Evolutionary conservation across 1,140 invertebrate genomes (phyloP).

Genomic region (Calephelis virginiensis): DNA sequence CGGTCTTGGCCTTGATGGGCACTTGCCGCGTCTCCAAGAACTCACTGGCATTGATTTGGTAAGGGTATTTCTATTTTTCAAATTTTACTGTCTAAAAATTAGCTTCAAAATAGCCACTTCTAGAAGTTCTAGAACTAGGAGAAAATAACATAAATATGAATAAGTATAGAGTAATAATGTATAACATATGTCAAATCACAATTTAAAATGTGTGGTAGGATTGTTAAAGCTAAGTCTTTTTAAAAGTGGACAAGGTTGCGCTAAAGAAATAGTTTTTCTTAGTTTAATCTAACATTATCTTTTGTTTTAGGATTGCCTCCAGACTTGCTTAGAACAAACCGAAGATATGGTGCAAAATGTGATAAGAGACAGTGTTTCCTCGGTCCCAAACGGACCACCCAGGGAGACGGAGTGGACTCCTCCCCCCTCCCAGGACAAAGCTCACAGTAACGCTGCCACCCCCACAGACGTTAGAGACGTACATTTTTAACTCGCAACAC

Average conservation of each 20-base stretch:
- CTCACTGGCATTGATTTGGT: conserved; percentile 90
- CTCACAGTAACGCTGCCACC: conserved; percentile 85
- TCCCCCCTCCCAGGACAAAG: conserved; percentile 79
- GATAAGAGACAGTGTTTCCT: conserved; percentile 61
- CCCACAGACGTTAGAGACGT: conserved; percentile 89
- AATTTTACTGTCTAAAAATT: too few relatives aligned
- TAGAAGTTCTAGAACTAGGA: too few relatives aligned
- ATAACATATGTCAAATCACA: too few relatives aligned
- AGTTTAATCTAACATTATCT: conserved; percentile 11
- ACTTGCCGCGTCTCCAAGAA: conserved; percentile 82
- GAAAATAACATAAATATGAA: too few relatives aligned
- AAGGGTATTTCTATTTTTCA: conserved; percentile 43
- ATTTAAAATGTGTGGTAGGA: too few relatives aligned
- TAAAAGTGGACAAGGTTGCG: too few relatives aligned
- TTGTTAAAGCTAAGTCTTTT: too few relatives aligned
- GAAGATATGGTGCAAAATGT: conserved; percentile 84
- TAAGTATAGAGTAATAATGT: too few relatives aligned
- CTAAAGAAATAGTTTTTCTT: neutral
- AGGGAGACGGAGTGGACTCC: conserved; percentile 82
- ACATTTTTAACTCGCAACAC: conserved; percentile 78
- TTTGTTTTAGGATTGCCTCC: conserved; percentile 83
- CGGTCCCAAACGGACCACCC: conserved; percentile 66
- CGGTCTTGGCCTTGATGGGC: conserved; percentile 84
- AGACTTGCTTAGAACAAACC: conserved; percentile 85
- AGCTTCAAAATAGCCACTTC: too few relatives aligned